Percentiles rank a stretch among this genome's conserved stretches.
These are phyloP conservation scores for Drosophila vallismaia DNA, from an alignment of 2,888 invertebrate genomes.

Conservation along the genomic window DNA sequence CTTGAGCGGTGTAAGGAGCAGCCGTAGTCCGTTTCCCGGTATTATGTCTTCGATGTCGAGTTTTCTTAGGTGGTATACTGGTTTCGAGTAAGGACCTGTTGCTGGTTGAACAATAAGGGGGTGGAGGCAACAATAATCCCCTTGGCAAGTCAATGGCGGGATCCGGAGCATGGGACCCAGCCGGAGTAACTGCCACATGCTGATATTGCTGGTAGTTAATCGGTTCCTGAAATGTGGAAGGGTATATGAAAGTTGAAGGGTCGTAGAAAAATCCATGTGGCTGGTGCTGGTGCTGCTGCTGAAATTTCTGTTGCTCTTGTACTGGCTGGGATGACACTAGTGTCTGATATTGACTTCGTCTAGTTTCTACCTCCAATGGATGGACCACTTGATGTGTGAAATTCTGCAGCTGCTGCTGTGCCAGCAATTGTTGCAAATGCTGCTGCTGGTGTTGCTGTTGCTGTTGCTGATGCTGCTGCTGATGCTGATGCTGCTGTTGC, in stretches of 20 bases:
- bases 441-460: background rate
- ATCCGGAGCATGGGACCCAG: background rate
- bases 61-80: background rate
- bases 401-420: constrained; percentile 8
- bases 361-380: too few species aligned
- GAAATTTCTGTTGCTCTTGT: background rate
- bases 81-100: background rate
- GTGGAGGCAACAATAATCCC: constrained; percentile 6
- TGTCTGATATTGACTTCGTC: too few species aligned
- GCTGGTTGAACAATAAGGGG: constrained; percentile 8
- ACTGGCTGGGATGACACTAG: background rate
- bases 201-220: constrained; percentile 1
- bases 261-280: background rate
- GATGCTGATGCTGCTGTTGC: background rate
- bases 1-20: constrained; percentile 9
- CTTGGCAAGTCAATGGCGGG: constrained; percentile 5
- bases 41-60: constrained; percentile 7
- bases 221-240: background rate
- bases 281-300: background rate
- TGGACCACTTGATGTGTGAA: too few species aligned
- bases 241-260: background rate
- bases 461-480: background rate
- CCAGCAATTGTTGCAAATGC: background rate
- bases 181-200: background rate
- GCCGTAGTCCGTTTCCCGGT: background rate